Base-by-base conservation (phyloP, 2,797 vertebrate genomes). In the Periophthalmus magnuspinnatus region DNA sequence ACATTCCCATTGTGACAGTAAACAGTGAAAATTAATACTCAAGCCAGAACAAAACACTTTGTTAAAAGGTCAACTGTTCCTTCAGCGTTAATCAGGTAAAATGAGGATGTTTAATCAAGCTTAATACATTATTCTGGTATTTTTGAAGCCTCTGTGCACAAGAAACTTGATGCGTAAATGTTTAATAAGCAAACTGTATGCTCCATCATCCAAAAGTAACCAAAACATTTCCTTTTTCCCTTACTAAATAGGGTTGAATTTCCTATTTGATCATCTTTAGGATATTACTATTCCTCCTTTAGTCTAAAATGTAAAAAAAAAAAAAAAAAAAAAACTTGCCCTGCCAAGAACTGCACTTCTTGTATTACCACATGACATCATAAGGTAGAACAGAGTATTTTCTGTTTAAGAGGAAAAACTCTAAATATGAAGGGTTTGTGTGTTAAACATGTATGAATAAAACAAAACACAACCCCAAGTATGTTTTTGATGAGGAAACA, bases 41-140 rank as follows among this genome's bases (percentile, higher is more conserved):
- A 56, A 60, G 68, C n/a, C 54, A 57, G 75, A 74, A 62, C n/a
- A 58, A 67, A 56, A 11, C 28, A 7, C 48, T 71, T 59, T 75
- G 55, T 16, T 9, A 10, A 81, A 82, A 84, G 81, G 75, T 82
- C 81, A 68, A 68, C 58, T 9, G 13, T 21, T 33, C 59, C 59
- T 33, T 75, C 67, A 36, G 65, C 52, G 79, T 79, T 69, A 80
- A 85, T 74, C 75, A 67, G 70, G 71, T 52, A 59, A 11, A 65
- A 50, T 66, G 36, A 41, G 21, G 5, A 62, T 45, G 60, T 62
- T 62, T 24, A 62, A 62, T 59, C 57, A 59, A 59, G 57, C 56
- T 32, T 57, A 32, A 28, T 60, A 11, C 8, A 60, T 69, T 74
- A 60, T 45, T 22, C 13, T 8, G 9, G 11, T 45, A 45, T 45